Evolutionary conservation across 2,797 vertebrate species (phyloP).

Genomic region (Erpetoichthys calabaricus): DNA sequence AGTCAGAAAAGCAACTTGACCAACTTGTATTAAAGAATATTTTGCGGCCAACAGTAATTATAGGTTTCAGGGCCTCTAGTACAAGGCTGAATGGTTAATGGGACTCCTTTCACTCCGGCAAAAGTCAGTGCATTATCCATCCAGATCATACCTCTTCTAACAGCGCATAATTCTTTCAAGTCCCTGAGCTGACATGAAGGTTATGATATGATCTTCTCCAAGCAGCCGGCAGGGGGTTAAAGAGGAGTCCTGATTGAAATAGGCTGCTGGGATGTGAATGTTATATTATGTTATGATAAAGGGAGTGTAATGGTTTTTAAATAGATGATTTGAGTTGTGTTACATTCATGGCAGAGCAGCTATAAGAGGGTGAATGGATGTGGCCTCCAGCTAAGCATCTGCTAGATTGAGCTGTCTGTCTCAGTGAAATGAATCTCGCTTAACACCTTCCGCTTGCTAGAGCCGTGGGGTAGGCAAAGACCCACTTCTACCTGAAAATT

Average conservation of each 20-base stretch:
- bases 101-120: neutral
- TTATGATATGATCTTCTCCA: conserved; percentile 14
- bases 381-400: conserved; percentile 58
- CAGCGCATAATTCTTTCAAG: conserved; percentile 11
- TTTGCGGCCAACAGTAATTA: too few relatives aligned
- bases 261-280: conserved; percentile 29
- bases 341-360: conserved; percentile 23
- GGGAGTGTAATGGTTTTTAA: conserved; percentile 72
- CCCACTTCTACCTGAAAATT: conserved; percentile 30
- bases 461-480: conserved; percentile 47
- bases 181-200: conserved; percentile 21
- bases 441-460: conserved; percentile 51
- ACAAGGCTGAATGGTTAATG: too few relatives aligned
- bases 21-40: too few relatives aligned
- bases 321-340: conserved; percentile 50
- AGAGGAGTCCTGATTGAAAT: conserved; percentile 29
- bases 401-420: conserved; percentile 72
- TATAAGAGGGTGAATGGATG: conserved; percentile 43
- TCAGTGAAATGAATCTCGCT: conserved; percentile 65
- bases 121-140: conserved; percentile 19
- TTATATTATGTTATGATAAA: conserved; percentile 71
- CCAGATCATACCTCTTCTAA: conserved; percentile 15
- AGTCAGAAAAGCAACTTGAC: too few relatives aligned
- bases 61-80: too few relatives aligned
- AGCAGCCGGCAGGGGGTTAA: conserved; percentile 18